Conservation (phyloP, 2,797 vertebrate genomes). For the Lagodon rhomboides region DNA sequence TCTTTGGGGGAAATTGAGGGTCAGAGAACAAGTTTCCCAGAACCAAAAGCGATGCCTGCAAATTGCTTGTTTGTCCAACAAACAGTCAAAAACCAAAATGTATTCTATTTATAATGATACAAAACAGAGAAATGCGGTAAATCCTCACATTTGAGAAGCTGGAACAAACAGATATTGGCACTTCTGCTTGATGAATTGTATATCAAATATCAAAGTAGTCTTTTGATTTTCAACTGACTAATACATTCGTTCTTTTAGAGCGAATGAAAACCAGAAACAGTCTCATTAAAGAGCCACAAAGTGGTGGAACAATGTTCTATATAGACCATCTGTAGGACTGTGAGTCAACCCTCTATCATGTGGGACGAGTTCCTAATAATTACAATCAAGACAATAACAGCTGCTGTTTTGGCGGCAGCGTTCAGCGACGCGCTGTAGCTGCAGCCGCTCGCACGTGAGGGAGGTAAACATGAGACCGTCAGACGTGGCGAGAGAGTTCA, state of each 20-base stretch:
- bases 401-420: constrained; percentile 30
- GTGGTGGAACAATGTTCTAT: background rate
- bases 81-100: background rate
- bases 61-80: background rate
- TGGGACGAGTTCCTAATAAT: constrained; percentile 28
- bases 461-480: constrained; percentile 42
- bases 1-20: background rate
- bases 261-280: background rate
- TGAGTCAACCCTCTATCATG: constrained; percentile 3
- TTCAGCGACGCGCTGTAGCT: background rate
- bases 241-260: background rate
- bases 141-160: background rate
- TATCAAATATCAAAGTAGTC: background rate
- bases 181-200: background rate
- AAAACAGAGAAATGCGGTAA: background rate
- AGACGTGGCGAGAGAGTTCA: constrained; percentile 42
- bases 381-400: constrained; percentile 36
- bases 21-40: background rate
- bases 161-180: background rate
- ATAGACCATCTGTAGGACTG: background rate
- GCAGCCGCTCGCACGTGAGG: constrained; percentile 38
- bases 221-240: background rate
- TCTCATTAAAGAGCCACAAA: background rate
- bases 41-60: background rate
- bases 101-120: background rate